Conservation (phyloP, 2,888 invertebrate genomes). For the Nephrotoma guestfalica region DNA sequence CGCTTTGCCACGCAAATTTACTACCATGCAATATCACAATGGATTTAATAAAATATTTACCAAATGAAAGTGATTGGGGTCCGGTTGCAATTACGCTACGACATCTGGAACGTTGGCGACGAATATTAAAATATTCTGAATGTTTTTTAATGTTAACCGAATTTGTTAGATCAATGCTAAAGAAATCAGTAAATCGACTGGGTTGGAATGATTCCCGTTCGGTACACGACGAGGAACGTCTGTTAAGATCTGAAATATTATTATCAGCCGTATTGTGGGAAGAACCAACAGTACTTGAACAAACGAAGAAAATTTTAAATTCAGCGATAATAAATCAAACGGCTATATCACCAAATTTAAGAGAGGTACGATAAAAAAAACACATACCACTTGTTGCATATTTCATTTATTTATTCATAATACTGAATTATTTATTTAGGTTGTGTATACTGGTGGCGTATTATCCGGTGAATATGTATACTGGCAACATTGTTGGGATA, state of each 20-base stretch:
- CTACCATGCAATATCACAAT: constrained; percentile 31
- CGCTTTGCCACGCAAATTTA: constrained; percentile 31
- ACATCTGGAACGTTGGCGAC: constrained; percentile 31
- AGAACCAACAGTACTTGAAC: constrained; percentile 27
- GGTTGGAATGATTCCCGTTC: constrained; percentile 29
- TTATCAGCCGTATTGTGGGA: constrained; percentile 32
- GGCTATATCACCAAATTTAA: constrained; percentile 27
- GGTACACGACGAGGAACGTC: constrained; percentile 22
- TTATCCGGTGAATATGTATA: constrained; percentile 31
- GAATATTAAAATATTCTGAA: constrained; percentile 33
- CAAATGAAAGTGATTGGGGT: constrained; percentile 30
- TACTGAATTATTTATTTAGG: constrained; percentile 17
- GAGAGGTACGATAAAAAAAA: constrained; percentile 22
- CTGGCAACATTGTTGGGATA: constrained; percentile 34
- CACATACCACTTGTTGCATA: neutral
- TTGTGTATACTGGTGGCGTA: constrained; percentile 32
- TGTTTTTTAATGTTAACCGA: constrained; percentile 32
- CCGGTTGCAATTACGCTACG: constrained; percentile 28
- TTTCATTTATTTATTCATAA: neutral
- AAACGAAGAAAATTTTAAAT: constrained; percentile 29
- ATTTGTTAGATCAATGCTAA: constrained; percentile 29
- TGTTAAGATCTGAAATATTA: constrained; percentile 29
- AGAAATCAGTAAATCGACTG: constrained; percentile 26
- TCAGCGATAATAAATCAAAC: constrained; percentile 27
- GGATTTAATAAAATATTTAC: constrained; percentile 30